Base-by-base conservation (phyloP, 2,888 invertebrate genomes). In the Cheilosia vernalis region DNA sequence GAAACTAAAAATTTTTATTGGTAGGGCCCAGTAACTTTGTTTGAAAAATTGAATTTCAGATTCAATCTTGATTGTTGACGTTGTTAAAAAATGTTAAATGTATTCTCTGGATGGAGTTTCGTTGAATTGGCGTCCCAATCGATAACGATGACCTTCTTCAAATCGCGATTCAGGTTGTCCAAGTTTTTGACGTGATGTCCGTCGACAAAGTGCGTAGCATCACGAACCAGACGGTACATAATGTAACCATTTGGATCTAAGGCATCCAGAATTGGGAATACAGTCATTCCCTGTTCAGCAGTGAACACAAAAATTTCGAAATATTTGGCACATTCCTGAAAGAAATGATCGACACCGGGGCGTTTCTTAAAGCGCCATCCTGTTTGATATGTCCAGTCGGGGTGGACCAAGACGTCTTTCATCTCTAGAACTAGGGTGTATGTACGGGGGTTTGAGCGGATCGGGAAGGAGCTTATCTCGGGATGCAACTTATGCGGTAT, bases 331-430 rank as follows among this genome's bases (percentile, higher is more conserved):
- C 97, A 94, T 81, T 97, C 95, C 90, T 98, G 97, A 19, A 99
- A 93, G 91, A 99, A 98, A 89, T 97, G 96, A 90, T 99, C 98
- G 0, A 99, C 95, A 44, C 98, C 98, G 0, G 99, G 99, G 60
- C 99, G 95, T 92, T 99, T 99, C 93, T 99, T 98, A 92, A 99
- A 99, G 88, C 99, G 95, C 98, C 98, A 99, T 2, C 99, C 99
- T 83, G 98, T 98, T 92, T 96, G 95, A 91, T 98, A 98, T 92
- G 98, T 98, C 99, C 99, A 99, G 91, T 99, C 99, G 0, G 99
- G 99, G 92, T 99, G 98, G 15, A 99, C 97, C 13, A 99, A 93
- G 10, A 99, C 95, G 90, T 98, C 99, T 42, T 97, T 99, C 93
- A 99, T 95, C 93, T 99, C 99, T 74, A 99, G 92, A 40, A 99